Base-by-base conservation (phyloP, 2,113 vertebrate species). In the Gracilinanus agilis region DNA sequence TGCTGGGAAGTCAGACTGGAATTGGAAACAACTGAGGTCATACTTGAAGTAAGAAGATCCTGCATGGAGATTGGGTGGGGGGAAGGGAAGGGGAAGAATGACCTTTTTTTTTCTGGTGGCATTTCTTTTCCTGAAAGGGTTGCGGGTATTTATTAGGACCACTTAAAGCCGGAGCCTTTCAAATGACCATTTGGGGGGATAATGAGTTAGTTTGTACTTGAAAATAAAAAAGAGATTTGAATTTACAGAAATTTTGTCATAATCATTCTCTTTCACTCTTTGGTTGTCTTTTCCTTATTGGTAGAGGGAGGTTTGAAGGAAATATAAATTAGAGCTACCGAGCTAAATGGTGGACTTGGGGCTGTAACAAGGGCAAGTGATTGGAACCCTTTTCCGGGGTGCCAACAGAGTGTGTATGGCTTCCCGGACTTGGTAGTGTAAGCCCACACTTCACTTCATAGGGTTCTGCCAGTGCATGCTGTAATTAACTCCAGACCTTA, bases 1-100 rank as follows among this genome's bases (percentile, higher is more conserved):
- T 98, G 95, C 98, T 98, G 97, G 97, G 97, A 98, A 98, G 97
- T 97, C 96, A 94, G 67, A 90, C 96, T 98, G 96, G 96, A 97
- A 96, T 92, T 95, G 95, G 98, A 97, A 98, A 96, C 93, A 95
- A 94, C 55, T 91, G 92, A 96, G 96, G 67, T 90, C 94, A 96
- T 94, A 92, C 92, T 96, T 93, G 91, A 95, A 96, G 96, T 34
- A 91, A 95, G 90, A 92, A 58, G 54, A 44, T 24, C 90, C 34
- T 0, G 0, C 44, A 7, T 1, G 23, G 90, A 95, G 75, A 93
- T 10, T 89, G 94, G 92, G 83, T 29, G 25, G 29, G 92, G 67
- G 54, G 67, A n/a, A 83, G 67, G 67, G 67, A 16, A 40, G 40
- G 67, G 67, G 67, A n/a, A 40, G 40, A 40, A 83, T 83, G 67